phyloP scores from a whole-genome alignment of 2,797 vertebrate genomes.

The Eremophila alpestris region DNA sequence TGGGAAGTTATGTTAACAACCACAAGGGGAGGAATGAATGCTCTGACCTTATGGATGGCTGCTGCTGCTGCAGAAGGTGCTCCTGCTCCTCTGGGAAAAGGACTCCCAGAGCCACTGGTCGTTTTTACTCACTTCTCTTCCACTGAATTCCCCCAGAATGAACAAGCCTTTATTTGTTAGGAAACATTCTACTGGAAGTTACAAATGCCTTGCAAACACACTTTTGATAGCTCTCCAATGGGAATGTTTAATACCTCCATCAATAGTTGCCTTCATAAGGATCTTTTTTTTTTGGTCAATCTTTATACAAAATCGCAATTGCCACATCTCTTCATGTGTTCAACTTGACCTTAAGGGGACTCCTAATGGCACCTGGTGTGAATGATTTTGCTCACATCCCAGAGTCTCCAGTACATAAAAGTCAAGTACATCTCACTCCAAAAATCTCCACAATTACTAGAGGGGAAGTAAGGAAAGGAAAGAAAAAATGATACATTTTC shows the following conservation, averaged over 20 bases:
- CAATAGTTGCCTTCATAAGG: neutral
- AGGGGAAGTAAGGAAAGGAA: neutral
- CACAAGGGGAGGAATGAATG: conserved; percentile 76
- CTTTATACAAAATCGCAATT: neutral
- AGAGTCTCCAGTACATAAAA: neutral
- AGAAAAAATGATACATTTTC: neutral
- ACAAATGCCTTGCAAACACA: neutral
- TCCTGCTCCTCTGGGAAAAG: neutral
- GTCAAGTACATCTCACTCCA: neutral
- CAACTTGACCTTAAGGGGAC: neutral
- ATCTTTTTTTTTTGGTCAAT: too few relatives aligned
- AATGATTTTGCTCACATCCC: neutral
- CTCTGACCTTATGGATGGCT: conserved; percentile 75
- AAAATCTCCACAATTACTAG: neutral
- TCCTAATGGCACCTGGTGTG: neutral
- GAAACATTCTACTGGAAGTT: neutral
- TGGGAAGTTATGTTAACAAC: conserved; percentile 68
- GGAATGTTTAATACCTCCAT: neutral
- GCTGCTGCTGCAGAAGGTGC: conserved; percentile 49
- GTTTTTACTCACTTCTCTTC: neutral
- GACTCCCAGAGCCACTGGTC: neutral
- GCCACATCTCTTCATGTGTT: neutral
- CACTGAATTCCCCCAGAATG: neutral
- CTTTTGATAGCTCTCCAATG: neutral
- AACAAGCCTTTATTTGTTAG: neutral